Conservation (phyloP, 2,797 vertebrate species). For the Lepidocolaptes lacrymiger region DNA sequence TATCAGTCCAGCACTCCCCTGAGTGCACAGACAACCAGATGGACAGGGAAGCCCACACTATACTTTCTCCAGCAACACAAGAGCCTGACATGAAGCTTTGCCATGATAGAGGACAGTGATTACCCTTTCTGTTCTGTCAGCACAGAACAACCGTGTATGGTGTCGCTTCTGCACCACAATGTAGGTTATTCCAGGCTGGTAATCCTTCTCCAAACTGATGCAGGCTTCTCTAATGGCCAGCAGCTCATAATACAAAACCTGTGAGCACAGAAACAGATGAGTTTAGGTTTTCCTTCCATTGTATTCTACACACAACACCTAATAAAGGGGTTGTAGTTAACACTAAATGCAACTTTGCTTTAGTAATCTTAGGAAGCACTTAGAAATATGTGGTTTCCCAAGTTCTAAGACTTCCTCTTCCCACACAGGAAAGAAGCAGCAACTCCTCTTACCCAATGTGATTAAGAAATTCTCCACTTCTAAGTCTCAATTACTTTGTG, state of each 20-base stretch:
- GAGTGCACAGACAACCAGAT: neutral
- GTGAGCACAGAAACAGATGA: neutral
- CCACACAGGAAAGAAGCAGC: neutral
- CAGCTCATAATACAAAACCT: conserved; percentile 98
- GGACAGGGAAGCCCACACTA: neutral
- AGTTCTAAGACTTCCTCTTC: neutral
- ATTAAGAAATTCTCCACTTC: neutral
- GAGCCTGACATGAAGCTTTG: neutral
- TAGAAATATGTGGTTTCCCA: neutral
- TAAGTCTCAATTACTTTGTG: neutral
- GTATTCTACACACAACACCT: neutral
- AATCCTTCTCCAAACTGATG: conserved; percentile 97
- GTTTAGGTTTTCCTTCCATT: neutral
- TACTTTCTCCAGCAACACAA: neutral
- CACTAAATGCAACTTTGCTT: neutral
- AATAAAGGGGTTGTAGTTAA: neutral
- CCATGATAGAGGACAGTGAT: conserved; percentile 2
- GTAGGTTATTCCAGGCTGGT: conserved; percentile 98
- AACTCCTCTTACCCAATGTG: neutral
- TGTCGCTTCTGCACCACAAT: conserved; percentile 98
- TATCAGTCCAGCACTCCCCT: neutral
- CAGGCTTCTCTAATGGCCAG: conserved; percentile 98
- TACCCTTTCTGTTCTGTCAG: conserved; percentile 97
- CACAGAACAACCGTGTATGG: conserved; percentile 96
- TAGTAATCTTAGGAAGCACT: neutral